phyloP scores from a whole-genome alignment of 2,888 invertebrate species.

The Oithona nana region DNA sequence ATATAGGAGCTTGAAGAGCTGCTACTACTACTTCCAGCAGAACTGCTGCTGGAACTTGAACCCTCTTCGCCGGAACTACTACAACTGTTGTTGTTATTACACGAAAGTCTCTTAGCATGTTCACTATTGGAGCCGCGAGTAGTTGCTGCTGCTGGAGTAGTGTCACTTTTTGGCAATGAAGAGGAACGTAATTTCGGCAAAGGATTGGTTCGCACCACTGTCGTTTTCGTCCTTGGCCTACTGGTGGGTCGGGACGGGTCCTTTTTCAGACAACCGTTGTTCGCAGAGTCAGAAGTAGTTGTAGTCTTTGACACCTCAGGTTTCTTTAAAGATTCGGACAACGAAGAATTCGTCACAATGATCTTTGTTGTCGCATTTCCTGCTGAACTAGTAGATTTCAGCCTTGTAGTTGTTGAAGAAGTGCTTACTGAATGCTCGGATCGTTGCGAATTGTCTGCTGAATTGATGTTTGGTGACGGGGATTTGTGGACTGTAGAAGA shows the following conservation, averaged over 20 bases:
- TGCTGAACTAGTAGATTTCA: too few species aligned
- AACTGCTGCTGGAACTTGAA: too few species aligned
- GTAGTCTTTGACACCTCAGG: too few species aligned
- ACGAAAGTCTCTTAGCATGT: too few species aligned
- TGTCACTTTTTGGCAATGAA: background rate
- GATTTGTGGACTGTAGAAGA: too few species aligned
- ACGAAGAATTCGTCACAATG: background rate
- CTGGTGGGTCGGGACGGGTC: background rate
- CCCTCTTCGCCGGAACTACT: background rate
- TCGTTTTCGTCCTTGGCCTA: background rate
- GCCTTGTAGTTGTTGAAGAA: too few species aligned
- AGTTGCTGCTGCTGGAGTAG: too few species aligned
- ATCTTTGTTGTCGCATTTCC: background rate
- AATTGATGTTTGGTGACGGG: background rate
- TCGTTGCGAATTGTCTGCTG: too few species aligned
- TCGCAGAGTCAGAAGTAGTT: too few species aligned
- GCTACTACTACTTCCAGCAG: background rate
- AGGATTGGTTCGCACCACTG: background rate
- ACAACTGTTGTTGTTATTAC: background rate
- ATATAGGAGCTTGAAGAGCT: background rate
- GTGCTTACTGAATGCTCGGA: too few species aligned
- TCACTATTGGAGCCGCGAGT: background rate
- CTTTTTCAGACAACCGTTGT: too few species aligned
- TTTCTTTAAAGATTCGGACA: background rate
- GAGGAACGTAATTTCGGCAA: background rate